These are phyloP conservation scores for Romanogobio albipinnatus DNA, from an alignment of 2,113 vertebrate species.

Conservation along the genomic window DNA sequence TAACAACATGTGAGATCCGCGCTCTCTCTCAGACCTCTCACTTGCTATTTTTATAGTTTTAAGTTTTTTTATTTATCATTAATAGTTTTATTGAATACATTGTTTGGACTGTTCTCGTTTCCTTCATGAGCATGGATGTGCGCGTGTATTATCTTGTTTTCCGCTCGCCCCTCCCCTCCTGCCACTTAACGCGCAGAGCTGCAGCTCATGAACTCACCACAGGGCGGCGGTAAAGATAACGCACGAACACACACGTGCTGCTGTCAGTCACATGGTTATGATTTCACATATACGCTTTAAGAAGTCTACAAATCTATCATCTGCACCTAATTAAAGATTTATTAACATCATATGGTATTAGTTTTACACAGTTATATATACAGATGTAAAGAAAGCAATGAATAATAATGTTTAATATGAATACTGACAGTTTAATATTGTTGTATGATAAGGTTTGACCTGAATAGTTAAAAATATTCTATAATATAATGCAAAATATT, in stretches of 20 bases:
- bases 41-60: neutral
- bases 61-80: neutral
- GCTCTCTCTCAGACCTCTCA: neutral
- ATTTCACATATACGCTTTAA: neutral
- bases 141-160: neutral
- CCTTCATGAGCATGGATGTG: neutral
- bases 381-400: neutral
- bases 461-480: no score
- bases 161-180: neutral
- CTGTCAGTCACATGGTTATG: neutral
- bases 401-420: conserved; percentile 7
- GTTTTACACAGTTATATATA: neutral
- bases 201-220: conserved; percentile 45
- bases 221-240: conserved; percentile 41
- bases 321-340: neutral
- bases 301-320: neutral
- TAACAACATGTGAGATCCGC: conserved; percentile 10
- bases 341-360: neutral
- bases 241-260: neutral
- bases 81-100: neutral
- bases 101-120: neutral
- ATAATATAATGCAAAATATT: neutral
- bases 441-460: no score
- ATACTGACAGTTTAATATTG: no score
- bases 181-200: neutral